These are phyloP conservation scores for Callaeas wilsoni DNA, from an alignment of 2,113 vertebrate genomes.

Conservation along the genomic window DNA sequence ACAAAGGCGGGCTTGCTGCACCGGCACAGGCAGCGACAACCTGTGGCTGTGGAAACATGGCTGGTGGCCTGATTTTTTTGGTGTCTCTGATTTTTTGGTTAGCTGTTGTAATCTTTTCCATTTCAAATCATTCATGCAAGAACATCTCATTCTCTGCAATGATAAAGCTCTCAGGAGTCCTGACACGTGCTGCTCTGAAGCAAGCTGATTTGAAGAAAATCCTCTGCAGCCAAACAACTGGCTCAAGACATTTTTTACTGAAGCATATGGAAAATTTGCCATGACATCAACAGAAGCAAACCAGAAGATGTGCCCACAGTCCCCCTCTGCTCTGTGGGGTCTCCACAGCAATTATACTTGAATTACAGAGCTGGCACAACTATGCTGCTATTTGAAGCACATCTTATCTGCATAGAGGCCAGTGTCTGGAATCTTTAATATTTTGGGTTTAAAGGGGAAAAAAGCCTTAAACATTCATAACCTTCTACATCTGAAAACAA, in stretches of 20 bases:
- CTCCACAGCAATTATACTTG: not conserved
- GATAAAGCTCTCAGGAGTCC: slow-evolving; percentile 29
- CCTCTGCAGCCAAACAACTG: not conserved
- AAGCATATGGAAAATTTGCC: not conserved
- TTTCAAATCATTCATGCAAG: not conserved
- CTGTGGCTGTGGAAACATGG: not conserved
- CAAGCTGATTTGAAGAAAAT: not conserved
- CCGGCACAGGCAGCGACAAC: not conserved
- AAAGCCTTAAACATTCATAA: not conserved
- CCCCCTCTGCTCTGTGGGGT: not conserved
- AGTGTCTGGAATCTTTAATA: not conserved
- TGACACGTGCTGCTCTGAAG: not conserved
- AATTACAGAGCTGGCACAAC: not conserved
- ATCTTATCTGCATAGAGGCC: not conserved
- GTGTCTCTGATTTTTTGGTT: not conserved
- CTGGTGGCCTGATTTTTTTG: not conserved
- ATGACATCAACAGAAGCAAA: not conserved
- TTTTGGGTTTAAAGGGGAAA: not conserved
- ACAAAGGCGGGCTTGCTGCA: not conserved
- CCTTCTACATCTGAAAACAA: not conserved
- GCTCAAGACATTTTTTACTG: not conserved
- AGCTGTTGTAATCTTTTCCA: slow-evolving; percentile 24
- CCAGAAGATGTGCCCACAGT: not conserved
- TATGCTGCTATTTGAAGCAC: not conserved
- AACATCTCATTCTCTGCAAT: not conserved